Conservation (phyloP, 2,797 vertebrate species). For the Hydrocynus forskahlii region DNA sequence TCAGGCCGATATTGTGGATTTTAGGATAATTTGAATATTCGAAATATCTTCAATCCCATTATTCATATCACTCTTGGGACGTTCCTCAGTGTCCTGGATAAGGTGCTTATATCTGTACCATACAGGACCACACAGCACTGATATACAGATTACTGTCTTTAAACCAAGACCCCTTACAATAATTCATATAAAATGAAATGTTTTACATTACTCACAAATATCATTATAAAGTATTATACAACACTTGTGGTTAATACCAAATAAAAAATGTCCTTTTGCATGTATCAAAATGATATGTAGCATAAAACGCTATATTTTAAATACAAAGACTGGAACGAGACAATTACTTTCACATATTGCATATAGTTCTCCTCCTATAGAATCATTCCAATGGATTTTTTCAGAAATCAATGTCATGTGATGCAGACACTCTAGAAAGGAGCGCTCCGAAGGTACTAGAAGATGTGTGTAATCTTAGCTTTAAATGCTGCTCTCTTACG, state of each 20-base stretch:
- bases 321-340: too few species aligned
- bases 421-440: constrained; percentile 45
- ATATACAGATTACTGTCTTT: neutral
- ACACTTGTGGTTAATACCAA: too few species aligned
- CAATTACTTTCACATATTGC: neutral
- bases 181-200: too few species aligned
- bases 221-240: too few species aligned
- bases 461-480: neutral
- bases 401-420: neutral
- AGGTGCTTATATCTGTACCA: neutral
- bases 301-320: too few species aligned
- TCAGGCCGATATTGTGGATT: constrained; percentile 23
- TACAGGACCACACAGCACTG: neutral
- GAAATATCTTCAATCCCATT: constrained; percentile 6
- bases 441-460: neutral
- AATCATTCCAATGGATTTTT: too few species aligned
- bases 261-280: too few species aligned
- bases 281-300: too few species aligned
- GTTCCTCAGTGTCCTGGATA: neutral
- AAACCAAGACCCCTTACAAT: too few species aligned
- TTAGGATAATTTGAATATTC: constrained; percentile 11
- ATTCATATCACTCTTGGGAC: neutral
- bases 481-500: neutral
- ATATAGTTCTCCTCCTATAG: neutral
- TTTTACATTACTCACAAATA: too few species aligned